A percentile compares a stretch with the other conserved stretches of the same genome.
These are phyloP conservation scores for Chrysolina haemoptera DNA, from an alignment of 2,888 invertebrate species.

Conservation along the genomic window DNA sequence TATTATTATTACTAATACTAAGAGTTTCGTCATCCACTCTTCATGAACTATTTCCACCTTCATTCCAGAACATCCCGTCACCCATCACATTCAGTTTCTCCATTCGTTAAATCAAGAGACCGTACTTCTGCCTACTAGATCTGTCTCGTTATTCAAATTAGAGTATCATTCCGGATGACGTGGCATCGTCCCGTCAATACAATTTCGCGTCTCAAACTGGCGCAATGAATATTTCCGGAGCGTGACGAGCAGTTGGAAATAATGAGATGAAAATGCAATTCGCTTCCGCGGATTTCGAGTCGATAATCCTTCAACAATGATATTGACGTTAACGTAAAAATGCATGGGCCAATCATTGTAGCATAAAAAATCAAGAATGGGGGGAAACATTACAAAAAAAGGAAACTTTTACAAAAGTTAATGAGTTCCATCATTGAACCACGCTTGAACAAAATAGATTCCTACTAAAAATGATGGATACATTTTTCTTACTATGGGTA, in stretches of 20 bases:
- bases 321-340: neutral
- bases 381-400: too few species aligned
- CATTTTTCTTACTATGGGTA: too few species aligned
- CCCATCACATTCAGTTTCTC: neutral
- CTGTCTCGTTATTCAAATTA: conserved; percentile 20
- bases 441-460: too few species aligned
- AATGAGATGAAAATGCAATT: conserved; percentile 45
- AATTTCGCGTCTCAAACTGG: conserved; percentile 4
- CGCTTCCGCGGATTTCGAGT: neutral
- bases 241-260: conserved; percentile 39
- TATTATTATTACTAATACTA: too few species aligned
- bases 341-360: neutral
- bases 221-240: conserved; percentile 21
- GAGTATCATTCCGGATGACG: neutral
- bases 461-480: too few species aligned
- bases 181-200: conserved; percentile 15
- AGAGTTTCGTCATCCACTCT: too few species aligned
- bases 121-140: neutral
- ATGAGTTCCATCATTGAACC: too few species aligned
- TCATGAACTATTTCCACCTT: too few species aligned
- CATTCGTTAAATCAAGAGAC: conserved; percentile 2
- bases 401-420: too few species aligned
- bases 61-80: too few species aligned
- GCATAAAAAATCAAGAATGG: too few species aligned
- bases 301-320: neutral